Base-by-base conservation (phyloP, 2,888 invertebrate species). In the Lutraria lutraria region DNA sequence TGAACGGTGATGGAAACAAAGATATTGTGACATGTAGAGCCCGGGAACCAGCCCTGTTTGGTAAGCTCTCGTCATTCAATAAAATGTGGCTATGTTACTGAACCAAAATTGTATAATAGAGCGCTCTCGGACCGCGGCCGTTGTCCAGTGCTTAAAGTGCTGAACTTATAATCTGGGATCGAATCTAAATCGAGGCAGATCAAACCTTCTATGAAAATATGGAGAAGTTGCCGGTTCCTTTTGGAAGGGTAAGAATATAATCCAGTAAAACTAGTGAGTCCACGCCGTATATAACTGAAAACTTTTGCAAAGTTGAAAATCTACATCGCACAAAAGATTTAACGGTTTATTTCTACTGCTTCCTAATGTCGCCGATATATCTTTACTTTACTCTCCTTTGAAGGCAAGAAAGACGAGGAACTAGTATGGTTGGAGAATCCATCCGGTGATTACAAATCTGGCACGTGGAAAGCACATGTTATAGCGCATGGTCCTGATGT, bases 341-440 rank as follows among this genome's bases (percentile, higher is more conserved):
- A 16, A 56, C 12, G 19, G 6, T 12, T 16, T 19, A 56, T 56
- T 15, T 56, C 1, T 19, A 56, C 56, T 56, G 16, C 8, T 60
- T 8, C 15, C 60, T 0, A 15, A 60, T n/a, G n/a, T 60, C 43
- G 21, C 60, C 21, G n/a, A 21, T 56, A 56, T 56, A 15, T 60
- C 4, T 60, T 60, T 21, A 21, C 0, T 60, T 8, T 8, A 21
- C n/a, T 60, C 8, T 4, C 8, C 21, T n/a, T 21, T 34, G 12
- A 79, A 94, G 94, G 93, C 25, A 31, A 87, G 56, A 86, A 90
- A 60, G 89, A 93, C 60, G 92, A 93, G 31, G 90, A 95, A 84
- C 85, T 95, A 34, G 72, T 95, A 12, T 95, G 95, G 95, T 92
- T 95, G 29, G 93, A 94, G 79, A 94, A 95, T 72, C 94, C 95